Evolutionary conservation across 2,113 vertebrate species (phyloP).

Genomic region (Xiphophorus maculatus): DNA sequence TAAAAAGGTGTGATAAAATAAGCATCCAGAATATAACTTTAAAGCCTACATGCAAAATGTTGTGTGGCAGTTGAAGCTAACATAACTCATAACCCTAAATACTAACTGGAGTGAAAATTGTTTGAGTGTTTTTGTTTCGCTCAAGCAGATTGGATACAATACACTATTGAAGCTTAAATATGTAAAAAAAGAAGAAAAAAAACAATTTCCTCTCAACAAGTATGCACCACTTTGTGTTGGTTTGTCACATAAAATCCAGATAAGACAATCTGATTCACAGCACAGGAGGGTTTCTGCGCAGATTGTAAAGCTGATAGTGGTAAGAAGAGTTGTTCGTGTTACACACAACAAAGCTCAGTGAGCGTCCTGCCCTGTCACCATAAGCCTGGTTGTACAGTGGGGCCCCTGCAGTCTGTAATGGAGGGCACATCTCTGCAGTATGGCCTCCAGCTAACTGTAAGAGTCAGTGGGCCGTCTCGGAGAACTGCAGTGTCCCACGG

Average conservation of each 20-base stretch:
- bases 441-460: constrained; percentile 64
- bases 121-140: too few relatives aligned
- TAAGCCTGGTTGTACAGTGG: constrained; percentile 12
- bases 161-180: too few relatives aligned
- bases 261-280: not conserved
- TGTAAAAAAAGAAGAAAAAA: too few relatives aligned
- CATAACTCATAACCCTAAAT: too few relatives aligned
- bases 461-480: constrained; percentile 69
- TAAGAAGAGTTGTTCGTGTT: not conserved
- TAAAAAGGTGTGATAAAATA: not conserved
- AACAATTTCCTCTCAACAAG: too few relatives aligned
- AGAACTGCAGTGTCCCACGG: constrained; percentile 73
- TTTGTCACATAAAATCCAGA: too few relatives aligned
- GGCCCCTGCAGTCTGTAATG: constrained; percentile 44
- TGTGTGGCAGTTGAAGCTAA: too few relatives aligned
- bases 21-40: not conserved
- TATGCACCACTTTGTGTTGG: too few relatives aligned
- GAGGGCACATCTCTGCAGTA: constrained; percentile 61
- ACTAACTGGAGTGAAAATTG: too few relatives aligned
- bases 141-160: too few relatives aligned
- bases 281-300: not conserved
- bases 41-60: too few relatives aligned
- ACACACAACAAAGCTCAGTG: not conserved
- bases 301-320: not conserved
- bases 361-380: not conserved